Evolutionary conservation across 2,113 vertebrate genomes (phyloP).

Genomic region (Nothobranchius kuhntae): DNA sequence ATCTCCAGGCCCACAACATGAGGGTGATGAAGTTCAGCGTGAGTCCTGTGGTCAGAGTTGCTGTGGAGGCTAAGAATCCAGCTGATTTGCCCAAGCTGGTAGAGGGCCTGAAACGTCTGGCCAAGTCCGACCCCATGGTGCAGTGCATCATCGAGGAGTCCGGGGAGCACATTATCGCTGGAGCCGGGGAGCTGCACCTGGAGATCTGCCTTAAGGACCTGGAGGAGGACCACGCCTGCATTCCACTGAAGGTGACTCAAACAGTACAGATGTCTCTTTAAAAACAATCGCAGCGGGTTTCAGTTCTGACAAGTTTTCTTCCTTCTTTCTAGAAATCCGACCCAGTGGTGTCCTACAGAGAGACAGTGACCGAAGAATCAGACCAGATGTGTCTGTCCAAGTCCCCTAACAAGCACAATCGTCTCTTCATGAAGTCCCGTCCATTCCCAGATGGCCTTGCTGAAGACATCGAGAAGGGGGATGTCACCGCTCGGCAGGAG

Average conservation of each 20-base stretch:
- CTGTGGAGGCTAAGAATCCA: conserved; percentile 94
- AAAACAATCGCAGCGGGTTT: background rate
- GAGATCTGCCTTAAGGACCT: conserved; percentile 97
- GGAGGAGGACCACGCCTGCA: conserved; percentile 94
- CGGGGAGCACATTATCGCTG: conserved; percentile 94
- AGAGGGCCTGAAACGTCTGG: conserved; percentile 92
- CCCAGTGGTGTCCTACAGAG: conserved; percentile 94
- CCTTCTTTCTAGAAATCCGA: conserved; percentile 87
- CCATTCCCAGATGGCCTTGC: conserved; percentile 91
- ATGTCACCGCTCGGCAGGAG: conserved; percentile 88
- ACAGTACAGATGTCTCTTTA: conserved; percentile 54
- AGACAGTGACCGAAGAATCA: conserved; percentile 91
- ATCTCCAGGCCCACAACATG: conserved; percentile 91
- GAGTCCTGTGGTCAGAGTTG: conserved; percentile 91
- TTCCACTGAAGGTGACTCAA: conserved; percentile 86
- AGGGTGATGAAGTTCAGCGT: conserved; percentile 98
- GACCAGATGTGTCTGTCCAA: conserved; percentile 91
- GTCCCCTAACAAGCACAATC: conserved; percentile 98
- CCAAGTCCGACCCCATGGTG: conserved; percentile 97
- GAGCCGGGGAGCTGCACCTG: conserved; percentile 91
- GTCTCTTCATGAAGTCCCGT: conserved; percentile 91
- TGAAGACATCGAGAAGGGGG: conserved; percentile 94
- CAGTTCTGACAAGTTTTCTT: background rate
- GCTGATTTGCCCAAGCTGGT: conserved; percentile 94
- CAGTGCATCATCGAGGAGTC: conserved; percentile 98